phyloP scores from a whole-genome alignment of 2,113 vertebrate genomes.

The Polypterus bichir region DNA sequence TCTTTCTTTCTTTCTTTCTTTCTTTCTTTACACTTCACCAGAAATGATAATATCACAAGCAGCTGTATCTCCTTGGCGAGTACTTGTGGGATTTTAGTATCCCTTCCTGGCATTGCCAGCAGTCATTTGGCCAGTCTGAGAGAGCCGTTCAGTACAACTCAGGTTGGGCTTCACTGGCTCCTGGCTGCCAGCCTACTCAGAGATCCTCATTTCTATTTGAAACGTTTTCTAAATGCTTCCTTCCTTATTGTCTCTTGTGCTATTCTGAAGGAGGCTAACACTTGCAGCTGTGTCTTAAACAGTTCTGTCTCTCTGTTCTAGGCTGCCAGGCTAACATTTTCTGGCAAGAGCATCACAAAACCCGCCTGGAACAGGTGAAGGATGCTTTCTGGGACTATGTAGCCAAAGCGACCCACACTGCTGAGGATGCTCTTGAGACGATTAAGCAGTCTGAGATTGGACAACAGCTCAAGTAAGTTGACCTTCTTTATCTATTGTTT shows the following conservation, averaged over 20 bases:
- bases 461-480: constrained; percentile 45
- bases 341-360: constrained; percentile 49
- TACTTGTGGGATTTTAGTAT: too few species aligned
- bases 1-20: not conserved
- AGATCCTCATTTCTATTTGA: not conserved
- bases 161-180: too few species aligned
- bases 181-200: too few species aligned
- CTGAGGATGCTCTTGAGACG: constrained; percentile 46
- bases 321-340: constrained; percentile 53
- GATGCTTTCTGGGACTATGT: constrained; percentile 60
- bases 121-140: too few species aligned
- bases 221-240: not conserved
- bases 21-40: not conserved
- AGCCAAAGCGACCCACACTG: constrained; percentile 42
- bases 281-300: not conserved
- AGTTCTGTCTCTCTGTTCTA: constrained; percentile 13
- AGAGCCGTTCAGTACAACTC: too few species aligned
- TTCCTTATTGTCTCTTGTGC: not conserved
- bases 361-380: constrained; percentile 45
- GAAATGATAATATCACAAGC: too few species aligned
- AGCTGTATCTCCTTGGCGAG: too few species aligned
- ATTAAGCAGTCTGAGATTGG: constrained; percentile 45
- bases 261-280: not conserved
- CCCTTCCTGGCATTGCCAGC: too few species aligned
- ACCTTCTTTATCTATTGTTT: too few species aligned